phyloP scores from a whole-genome alignment of 23 tunicate genomes.

The Corella eumyota region DNA sequence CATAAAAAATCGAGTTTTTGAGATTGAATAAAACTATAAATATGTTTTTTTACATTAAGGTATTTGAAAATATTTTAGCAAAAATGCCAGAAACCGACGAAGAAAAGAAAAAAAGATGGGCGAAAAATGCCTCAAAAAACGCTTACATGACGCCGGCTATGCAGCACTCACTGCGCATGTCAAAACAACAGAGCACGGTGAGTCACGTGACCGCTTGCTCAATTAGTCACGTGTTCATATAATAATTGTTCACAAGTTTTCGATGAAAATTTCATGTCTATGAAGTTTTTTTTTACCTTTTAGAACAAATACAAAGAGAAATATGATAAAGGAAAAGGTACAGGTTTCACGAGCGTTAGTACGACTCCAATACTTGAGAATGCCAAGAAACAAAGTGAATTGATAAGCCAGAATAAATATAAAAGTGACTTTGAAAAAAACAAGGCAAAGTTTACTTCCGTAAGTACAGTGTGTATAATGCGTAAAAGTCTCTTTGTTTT shows the following conservation, averaged over 20 bases:
- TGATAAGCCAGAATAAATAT: slow-evolving; percentile 65
- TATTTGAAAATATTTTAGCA: not conserved
- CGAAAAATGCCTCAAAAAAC: slow-evolving; percentile 31
- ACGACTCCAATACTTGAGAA: slow-evolving; percentile 64
- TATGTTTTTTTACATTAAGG: not conserved
- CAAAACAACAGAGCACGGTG: slow-evolving; percentile 80
- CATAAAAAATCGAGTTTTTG: too few relatives aligned
- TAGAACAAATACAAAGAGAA: slow-evolving; percentile 78
- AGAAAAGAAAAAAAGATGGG: slow-evolving; percentile 65
- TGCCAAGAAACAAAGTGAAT: slow-evolving; percentile 42
- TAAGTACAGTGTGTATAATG: slow-evolving; percentile 9
- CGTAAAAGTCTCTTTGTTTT: too few relatives aligned
- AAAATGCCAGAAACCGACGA: slow-evolving; percentile 84
- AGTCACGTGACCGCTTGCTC: not conserved
- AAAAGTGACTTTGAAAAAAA: slow-evolving; percentile 83
- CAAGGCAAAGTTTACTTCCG: slow-evolving; percentile 81
- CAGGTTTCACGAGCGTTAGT: slow-evolving; percentile 44
- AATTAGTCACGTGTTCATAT: not conserved
- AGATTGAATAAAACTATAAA: not conserved
- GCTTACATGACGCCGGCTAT: slow-evolving; percentile 79
- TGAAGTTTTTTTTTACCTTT: too few relatives aligned
- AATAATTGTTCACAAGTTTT: too few relatives aligned
- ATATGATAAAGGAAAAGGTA: slow-evolving; percentile 59
- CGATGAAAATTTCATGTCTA: too few relatives aligned
- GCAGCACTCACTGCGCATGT: slow-evolving; percentile 70